Evolutionary conservation across 2,113 vertebrate genomes (phyloP), one percentile per base, ranked within the genome.

Genomic region (Percina caprodes): DNA sequence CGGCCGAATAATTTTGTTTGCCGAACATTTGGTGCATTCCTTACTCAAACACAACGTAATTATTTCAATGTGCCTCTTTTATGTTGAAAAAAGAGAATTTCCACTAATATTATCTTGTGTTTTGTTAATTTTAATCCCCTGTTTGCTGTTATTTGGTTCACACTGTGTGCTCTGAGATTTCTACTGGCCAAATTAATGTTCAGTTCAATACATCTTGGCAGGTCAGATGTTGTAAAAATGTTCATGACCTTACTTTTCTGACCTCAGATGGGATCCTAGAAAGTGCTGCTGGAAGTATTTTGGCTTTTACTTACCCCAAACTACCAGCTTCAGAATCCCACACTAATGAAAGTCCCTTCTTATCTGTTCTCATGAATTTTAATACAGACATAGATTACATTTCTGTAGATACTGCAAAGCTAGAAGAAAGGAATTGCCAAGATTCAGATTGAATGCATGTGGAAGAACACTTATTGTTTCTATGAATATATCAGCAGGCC

Each of bases 331-430:
- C 54, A 67, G 58, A 88, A 74, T 87, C 76, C 66, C 69, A 54
- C 54, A 45, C 79, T 86, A 88, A 86, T 86, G 86, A 88, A 91
- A 87, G 78, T 69, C 83, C 49, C 55, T 11, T 82, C 89, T 90
- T 91, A 92, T 93, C 89, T 82, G 56, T 74, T 58, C 87, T 93
- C 93, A 93, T 94, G 92, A 92, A 95, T 95, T 94, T 94, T 93
- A 93, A 93, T 91, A 85, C 58, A 77, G 83, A 85, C 77, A 75
- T 61, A 86, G 90, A 93, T 94, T 91, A 87, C 77, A 87, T 91
- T 93, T 92, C 77, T 91, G 87, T 91, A 89, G 90, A 91, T 91
- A 84, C 82, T 19, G 88, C 90, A 81, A 88, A 91, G 84, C 88
- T 80, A 72, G 68, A 62, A 72, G 84, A 88, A 79, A 80, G 79